Base-by-base conservation (phyloP, 2,113 vertebrate species). In the Ovis aries region DNA sequence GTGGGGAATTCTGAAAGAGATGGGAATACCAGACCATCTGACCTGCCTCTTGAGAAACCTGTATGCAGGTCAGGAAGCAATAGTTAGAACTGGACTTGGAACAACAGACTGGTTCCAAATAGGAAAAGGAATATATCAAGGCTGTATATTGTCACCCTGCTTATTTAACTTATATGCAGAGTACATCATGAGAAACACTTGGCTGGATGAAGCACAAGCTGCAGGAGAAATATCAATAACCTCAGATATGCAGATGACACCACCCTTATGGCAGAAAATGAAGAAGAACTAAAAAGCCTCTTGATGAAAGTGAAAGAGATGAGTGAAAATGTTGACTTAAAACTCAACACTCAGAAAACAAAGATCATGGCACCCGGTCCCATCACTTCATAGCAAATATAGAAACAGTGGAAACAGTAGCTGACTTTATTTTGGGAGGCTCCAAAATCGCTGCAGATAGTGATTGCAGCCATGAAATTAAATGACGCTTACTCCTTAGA, bases 401-500 rank as follows among this genome's bases (percentile, higher is more conserved):
- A 9, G 62, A 67, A 67, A 67, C 62, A 64, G 62, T n/a, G 62
- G 33, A 67, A 67, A 19, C 33, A 67, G 62, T 9, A 7, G 7
- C 16, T 9, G 62, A 67, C 16, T 67, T 67, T n/a, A 19, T 67
- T 64, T 64, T 4, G 0, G 1, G 1, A 7, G 62, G 33, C 16
- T 8, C 15, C 16, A n/a, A 67, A 67, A 19, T n/a, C 15, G 4
- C 31, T 64, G 62, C 3, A 17, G 31, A 64, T 64, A 31, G 62
- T 67, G 62, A 67, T 4, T 67, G 7, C 16, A 67, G 62, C 62
- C 62, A n/a, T 67, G 62, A 67, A 67, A 67, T 67, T 67, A 19
- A n/a, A 67, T 0, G 33, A n/a, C 0, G 3, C 33, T 67, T n/a
- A 9, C 16, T 67, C 7, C 7, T 67, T 19, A 16, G 16, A n/a